Evolutionary conservation across 2,113 vertebrate genomes (phyloP), one percentile per base, ranked within the genome.

Genomic region (Hypomesus transpacificus): DNA sequence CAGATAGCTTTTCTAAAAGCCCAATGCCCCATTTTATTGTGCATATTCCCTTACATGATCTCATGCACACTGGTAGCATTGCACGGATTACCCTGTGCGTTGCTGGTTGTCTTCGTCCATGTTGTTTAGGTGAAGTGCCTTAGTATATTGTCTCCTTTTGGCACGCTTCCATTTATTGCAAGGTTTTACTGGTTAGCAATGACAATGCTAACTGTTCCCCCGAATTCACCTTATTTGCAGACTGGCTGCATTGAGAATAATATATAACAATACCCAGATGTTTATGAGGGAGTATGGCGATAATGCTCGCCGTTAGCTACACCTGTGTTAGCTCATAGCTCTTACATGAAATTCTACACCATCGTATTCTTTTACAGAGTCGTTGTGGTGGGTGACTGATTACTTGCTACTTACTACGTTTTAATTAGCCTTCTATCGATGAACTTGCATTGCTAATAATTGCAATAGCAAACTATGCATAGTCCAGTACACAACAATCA

Each of bases 161-260:
- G 89, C 87, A 86, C 76, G 84, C 87, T 85, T 88, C 88, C 88
- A 87, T 91, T 85, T 87, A 84, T 82, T 86, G 73, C 78, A 83
- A 84, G 72, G 9, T 46, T 34, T 46, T 46, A 11, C 39, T 46
- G 39, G 39, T 46, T 46, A 46, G 39, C 39, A 46, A 46, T 46
- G 39, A 46, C 39, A 46, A 46, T 46, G 39, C 39, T 11, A 46
- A 46, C 7, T 46, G 39, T 13, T 46, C 39, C 39, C 39, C 7
- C 8, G 39, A 46, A 46, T 46, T 11, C 39, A 46, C 39, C 7
- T 46, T 46, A 11, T 46, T 46, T 46, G 39, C 39, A 46, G 39
- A 46, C 39, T 13, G 39, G 39, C 8, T 46, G 39, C 39, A 11
- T 13, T 46, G 39, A 9, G 7, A 46, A 46, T 46, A 46, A 9